Conservation (phyloP, 2,113 vertebrate species). For the Australoheros scitulus region DNA sequence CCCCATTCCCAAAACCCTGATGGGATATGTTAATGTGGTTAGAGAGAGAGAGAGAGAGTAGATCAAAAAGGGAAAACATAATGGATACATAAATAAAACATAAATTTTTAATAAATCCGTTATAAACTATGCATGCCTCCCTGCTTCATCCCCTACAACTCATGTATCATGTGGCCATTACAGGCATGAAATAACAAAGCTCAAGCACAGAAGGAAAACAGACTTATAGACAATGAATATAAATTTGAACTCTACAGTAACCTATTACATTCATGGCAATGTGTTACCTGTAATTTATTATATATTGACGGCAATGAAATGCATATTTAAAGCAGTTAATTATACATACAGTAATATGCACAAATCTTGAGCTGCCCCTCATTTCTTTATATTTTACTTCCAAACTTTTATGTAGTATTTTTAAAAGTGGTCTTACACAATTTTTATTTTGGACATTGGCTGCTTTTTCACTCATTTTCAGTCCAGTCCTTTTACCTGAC, state of each 20-base stretch:
- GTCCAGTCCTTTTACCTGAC: neutral
- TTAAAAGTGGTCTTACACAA: rapidly evolving
- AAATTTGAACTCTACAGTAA: neutral
- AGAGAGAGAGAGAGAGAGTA: neutral
- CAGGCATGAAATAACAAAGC: neutral
- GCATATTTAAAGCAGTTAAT: neutral
- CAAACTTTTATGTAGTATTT: neutral
- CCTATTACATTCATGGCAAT: neutral
- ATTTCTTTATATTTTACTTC: neutral
- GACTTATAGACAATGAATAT: neutral
- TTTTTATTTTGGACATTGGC: neutral
- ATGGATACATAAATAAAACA: conserved; percentile 7
- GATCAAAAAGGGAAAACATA: neutral
- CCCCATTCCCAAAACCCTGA: neutral
- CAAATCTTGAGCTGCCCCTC: neutral
- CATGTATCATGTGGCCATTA: neutral
- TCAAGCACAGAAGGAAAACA: rapidly evolving
- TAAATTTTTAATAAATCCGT: neutral
- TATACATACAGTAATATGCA: neutral
- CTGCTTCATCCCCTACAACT: neutral
- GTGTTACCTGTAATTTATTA: neutral
- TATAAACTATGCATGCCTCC: neutral
- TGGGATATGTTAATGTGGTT: neutral
- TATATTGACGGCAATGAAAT: neutral
- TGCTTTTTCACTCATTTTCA: neutral